phyloP scores from a whole-genome alignment of 2,888 invertebrate genomes.

The Drosophila ezoana region DNA sequence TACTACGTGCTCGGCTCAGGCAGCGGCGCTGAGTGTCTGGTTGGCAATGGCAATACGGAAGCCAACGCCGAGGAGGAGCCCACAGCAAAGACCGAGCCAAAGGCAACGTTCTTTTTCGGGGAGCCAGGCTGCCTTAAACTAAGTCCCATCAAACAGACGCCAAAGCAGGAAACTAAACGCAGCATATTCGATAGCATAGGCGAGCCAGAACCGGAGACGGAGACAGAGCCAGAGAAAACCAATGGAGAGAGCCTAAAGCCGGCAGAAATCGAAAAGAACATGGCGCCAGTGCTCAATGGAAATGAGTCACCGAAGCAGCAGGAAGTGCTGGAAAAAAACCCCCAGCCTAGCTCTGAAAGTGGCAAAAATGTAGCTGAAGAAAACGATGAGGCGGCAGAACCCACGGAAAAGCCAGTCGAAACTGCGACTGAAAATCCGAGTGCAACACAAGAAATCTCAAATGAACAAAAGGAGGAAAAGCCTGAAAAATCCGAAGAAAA shows the following conservation, averaged over 20 bases:
- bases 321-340: neutral
- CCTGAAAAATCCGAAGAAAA: constrained; percentile 3
- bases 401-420: neutral
- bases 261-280: constrained; percentile 5
- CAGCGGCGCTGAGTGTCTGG: constrained; percentile 89
- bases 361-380: constrained; percentile 3
- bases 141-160: constrained; percentile 80
- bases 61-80: constrained; percentile 85
- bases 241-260: constrained; percentile 61
- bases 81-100: constrained; percentile 61
- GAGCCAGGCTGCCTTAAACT: constrained; percentile 85
- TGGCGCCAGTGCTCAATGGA: constrained; percentile 21
- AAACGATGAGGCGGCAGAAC: neutral
- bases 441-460: constrained; percentile 43
- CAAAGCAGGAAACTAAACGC: constrained; percentile 63
- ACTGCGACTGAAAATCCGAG: constrained; percentile 1
- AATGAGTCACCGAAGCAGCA: constrained; percentile 17
- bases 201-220: constrained; percentile 9
- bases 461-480: constrained; percentile 23
- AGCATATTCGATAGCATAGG: constrained; percentile 67
- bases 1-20: constrained; percentile 89
- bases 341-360: neutral
- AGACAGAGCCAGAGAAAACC: constrained; percentile 52
- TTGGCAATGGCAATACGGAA: constrained; percentile 87
- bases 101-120: constrained; percentile 85